A percentile compares a stretch with the other conserved stretches of the same genome.
phyloP scores from a whole-genome alignment of 2,888 invertebrate species.

The Scaptomyza reducta region DNA sequence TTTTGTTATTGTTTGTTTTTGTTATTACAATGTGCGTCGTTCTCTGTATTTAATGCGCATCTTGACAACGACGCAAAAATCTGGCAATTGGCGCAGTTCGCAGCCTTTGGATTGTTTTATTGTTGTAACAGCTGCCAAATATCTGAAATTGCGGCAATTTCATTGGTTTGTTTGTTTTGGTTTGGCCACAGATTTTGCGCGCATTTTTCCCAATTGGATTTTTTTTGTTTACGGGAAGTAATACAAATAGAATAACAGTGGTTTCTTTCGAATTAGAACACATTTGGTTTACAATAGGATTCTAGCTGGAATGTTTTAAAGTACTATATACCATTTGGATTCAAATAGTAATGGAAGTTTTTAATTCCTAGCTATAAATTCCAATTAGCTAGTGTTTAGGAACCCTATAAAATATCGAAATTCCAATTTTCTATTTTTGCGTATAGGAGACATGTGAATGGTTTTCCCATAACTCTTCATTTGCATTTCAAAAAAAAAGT shows the following conservation, averaged over 20 bases:
- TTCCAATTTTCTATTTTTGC: too few species aligned
- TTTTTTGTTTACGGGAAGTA: slow-evolving; percentile 3
- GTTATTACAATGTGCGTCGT: slow-evolving; percentile 52
- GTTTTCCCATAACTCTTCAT: too few species aligned
- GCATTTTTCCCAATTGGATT: slow-evolving; percentile 20
- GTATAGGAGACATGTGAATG: too few species aligned
- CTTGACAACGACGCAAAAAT: slow-evolving; percentile 39
- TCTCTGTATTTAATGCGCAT: slow-evolving; percentile 56
- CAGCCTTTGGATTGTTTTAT: slow-evolving; percentile 28
- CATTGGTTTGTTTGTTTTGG: slow-evolving; percentile 60
- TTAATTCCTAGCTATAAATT: too few species aligned
- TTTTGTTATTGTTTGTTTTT: slow-evolving; percentile 50
- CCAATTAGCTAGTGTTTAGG: too few species aligned
- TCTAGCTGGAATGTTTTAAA: too few species aligned
- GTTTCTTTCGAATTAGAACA: too few species aligned
- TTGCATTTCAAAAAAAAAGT: too few species aligned
- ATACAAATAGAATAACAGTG: neutral
- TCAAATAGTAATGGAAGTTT: too few species aligned
- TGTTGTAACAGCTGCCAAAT: slow-evolving; percentile 62
- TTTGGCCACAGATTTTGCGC: slow-evolving; percentile 50
- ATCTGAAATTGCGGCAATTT: slow-evolving; percentile 50
- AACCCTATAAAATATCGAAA: too few species aligned
- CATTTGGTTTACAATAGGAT: neutral
- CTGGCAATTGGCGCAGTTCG: slow-evolving; percentile 47
- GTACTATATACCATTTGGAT: too few species aligned